These are phyloP conservation scores for Drosophila histrio DNA, from an alignment of 2,888 invertebrate genomes.

Conservation along the genomic window DNA sequence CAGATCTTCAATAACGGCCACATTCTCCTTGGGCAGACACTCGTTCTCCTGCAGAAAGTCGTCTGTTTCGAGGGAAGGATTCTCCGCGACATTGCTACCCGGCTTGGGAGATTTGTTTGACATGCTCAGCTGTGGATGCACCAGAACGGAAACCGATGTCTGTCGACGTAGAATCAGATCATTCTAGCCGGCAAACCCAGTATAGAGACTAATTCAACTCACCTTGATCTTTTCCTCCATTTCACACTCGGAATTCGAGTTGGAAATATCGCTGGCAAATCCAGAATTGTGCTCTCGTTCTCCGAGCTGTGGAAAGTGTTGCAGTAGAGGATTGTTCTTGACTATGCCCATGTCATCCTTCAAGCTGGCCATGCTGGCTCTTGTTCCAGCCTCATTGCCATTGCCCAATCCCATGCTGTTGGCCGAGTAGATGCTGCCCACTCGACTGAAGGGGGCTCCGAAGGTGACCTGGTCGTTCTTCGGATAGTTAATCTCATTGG, in stretches of 20 bases:
- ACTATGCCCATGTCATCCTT: constrained; percentile 89
- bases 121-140: constrained; percentile 86
- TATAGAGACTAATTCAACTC: neutral
- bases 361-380: constrained; percentile 80
- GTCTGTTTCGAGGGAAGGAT: constrained; percentile 64
- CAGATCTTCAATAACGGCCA: constrained; percentile 92
- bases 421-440: constrained; percentile 82
- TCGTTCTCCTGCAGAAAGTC: constrained; percentile 85
- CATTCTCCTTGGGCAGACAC: constrained; percentile 92
- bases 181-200: neutral
- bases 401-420: constrained; percentile 75
- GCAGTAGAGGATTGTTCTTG: constrained; percentile 90
- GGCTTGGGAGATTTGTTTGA: constrained; percentile 64
- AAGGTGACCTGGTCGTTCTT: constrained; percentile 84
- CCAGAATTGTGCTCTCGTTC: constrained; percentile 85
- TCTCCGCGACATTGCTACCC: constrained; percentile 50
- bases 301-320: constrained; percentile 87
- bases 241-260: constrained; percentile 88
- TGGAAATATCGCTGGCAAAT: constrained; percentile 86
- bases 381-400: constrained; percentile 73
- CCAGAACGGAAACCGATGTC: constrained; percentile 90
- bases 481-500: constrained; percentile 85
- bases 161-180: constrained; percentile 77
- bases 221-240: constrained; percentile 79
- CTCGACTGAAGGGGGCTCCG: constrained; percentile 82